Evolutionary conservation across 2,888 invertebrate species (phyloP).

Genomic region (Clusia tigrina): DNA sequence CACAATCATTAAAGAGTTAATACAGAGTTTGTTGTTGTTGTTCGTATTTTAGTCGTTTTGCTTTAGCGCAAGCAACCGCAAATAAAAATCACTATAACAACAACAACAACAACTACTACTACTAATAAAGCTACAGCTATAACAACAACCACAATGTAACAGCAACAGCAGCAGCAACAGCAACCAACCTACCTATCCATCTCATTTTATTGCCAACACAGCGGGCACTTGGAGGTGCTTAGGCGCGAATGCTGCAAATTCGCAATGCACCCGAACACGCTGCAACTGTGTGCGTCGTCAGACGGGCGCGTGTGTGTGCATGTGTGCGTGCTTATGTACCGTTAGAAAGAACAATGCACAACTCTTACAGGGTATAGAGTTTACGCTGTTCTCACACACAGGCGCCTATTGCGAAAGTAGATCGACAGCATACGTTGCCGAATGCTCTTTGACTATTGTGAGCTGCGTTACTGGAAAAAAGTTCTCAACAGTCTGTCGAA

Average conservation of each 20-base stretch:
- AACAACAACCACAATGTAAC: no score
- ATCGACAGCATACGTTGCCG: no score
- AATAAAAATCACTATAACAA: conserved; percentile 15
- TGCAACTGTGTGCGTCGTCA: not conserved
- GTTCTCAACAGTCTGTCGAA: not conserved
- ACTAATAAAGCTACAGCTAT: conserved; percentile 6
- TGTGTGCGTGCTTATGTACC: conserved; percentile 27
- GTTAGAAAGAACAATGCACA: conserved; percentile 18
- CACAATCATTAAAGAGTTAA: conserved; percentile 3
- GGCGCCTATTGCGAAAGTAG: not conserved
- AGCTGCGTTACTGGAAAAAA: not conserved
- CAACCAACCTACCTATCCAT: conserved; percentile 14
- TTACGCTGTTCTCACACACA: not conserved
- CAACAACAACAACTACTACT: conserved; percentile 16
- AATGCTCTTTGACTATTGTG: not conserved
- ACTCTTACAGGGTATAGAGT: not conserved
- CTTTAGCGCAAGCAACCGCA: conserved; percentile 21
- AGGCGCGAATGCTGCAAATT: no score
- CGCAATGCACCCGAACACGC: not conserved
- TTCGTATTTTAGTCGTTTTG: no score
- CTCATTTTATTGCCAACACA: not conserved
- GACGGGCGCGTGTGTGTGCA: not conserved
- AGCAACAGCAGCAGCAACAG: conserved; percentile 18
- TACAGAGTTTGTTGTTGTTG: conserved; percentile 14
- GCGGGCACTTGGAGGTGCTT: no score